Percentiles rank a stretch among this genome's conserved stretches.
Conservation (phyloP, 2,797 vertebrate species). For the Prunella strophiata region DNA sequence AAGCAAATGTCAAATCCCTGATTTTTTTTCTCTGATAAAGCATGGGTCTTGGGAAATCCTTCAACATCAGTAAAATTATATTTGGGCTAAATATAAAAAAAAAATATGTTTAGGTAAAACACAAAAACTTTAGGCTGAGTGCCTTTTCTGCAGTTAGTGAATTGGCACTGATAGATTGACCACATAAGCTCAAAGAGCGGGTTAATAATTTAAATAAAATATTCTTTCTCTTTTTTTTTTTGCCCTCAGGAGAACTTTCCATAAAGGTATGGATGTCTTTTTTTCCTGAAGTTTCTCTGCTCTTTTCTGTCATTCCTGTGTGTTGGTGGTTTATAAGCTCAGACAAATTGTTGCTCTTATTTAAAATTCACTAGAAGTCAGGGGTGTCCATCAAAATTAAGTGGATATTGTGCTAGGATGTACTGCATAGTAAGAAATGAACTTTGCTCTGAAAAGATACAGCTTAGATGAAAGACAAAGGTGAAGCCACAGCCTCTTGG, state of each 20-base stretch:
- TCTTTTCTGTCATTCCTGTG: not conserved
- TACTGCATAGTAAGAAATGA: not conserved
- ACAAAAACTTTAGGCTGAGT: not conserved
- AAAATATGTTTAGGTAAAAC: no score
- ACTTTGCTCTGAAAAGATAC: not conserved
- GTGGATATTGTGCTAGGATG: not conserved
- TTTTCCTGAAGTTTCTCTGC: not conserved
- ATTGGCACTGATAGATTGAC: not conserved
- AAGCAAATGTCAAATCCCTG: not conserved
- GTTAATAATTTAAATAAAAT: not conserved
- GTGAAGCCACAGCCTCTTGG: accelerated
- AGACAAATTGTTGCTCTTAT: not conserved
- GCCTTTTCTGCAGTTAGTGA: not conserved
- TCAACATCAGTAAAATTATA: not conserved
- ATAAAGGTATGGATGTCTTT: not conserved
- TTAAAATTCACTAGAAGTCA: not conserved
- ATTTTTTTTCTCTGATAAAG: not conserved
- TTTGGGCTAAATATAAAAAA: no score
- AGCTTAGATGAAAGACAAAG: not conserved
- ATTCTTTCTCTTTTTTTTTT: not conserved
- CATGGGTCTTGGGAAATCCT: not conserved
- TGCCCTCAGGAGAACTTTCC: not conserved
- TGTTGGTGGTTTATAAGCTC: not conserved
- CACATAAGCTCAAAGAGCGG: not conserved
- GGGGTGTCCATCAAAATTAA: not conserved